These are phyloP conservation scores for Punctoribates punctum DNA, from an alignment of 2,888 invertebrate species.

Conservation along the genomic window DNA sequence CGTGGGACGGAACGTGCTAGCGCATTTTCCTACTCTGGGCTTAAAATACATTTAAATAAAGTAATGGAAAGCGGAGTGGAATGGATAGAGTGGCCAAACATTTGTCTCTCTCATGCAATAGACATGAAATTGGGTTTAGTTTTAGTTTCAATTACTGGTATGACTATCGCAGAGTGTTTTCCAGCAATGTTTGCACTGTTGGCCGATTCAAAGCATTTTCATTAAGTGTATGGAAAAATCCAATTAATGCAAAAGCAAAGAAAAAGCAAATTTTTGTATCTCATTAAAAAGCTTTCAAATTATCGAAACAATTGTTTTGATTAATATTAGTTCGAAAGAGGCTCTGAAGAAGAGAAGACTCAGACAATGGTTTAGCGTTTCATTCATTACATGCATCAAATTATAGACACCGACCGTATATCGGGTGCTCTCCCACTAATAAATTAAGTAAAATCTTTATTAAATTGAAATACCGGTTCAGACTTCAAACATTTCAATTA, in stretches of 20 bases:
- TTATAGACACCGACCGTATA: not conserved
- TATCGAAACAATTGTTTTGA: conserved; percentile 36
- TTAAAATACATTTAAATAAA: no score
- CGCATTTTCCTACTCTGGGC: no score
- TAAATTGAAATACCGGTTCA: not conserved
- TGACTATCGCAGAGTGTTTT: not conserved
- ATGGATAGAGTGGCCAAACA: not conserved
- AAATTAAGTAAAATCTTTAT: no score
- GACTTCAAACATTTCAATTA: conserved; percentile 9
- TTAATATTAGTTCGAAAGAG: conserved; percentile 29
- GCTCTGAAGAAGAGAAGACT: not conserved
- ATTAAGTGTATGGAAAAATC: conserved; percentile 38
- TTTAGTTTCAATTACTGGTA: conserved; percentile 27
- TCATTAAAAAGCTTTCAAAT: conserved; percentile 38
- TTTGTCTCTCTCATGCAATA: not conserved
- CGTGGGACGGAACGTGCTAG: no score
- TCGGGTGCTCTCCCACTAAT: not conserved
- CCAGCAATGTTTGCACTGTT: conserved; percentile 1
- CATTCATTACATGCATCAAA: not conserved
- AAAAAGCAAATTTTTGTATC: conserved; percentile 38
- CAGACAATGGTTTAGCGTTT: not conserved
- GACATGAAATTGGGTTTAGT: not conserved
- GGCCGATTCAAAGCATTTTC: conserved; percentile 30
- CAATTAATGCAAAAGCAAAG: conserved; percentile 33
- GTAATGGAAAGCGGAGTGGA: no score